Evolutionary conservation across 2,888 invertebrate genomes (phyloP).

Genomic region (Stratiomys singularior): DNA sequence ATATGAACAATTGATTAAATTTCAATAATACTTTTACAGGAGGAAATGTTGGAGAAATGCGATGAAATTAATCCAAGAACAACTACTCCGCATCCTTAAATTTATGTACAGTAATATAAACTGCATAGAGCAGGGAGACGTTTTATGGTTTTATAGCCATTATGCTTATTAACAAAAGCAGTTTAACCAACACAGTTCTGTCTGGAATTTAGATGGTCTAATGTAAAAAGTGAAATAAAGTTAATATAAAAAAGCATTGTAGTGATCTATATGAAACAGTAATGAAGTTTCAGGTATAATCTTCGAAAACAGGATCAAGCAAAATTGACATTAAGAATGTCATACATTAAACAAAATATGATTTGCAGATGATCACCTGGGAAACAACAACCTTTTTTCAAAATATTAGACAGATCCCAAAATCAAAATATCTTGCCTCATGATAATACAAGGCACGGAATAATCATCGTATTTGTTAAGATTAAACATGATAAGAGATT

Average conservation of each 20-base stretch:
- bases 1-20: not conserved
- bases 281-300: too few relatives aligned
- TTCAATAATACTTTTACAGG: slow-evolving; percentile 64
- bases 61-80: slow-evolving; percentile 70
- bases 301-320: too few relatives aligned
- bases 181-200: slow-evolving; percentile 1
- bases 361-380: too few relatives aligned
- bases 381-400: too few relatives aligned
- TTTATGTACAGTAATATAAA: not conserved
- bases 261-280: too few relatives aligned
- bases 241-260: slow-evolving; percentile 21
- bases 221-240: slow-evolving; percentile 28
- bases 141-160: slow-evolving; percentile 16
- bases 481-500: too few relatives aligned
- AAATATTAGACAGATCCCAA: too few relatives aligned
- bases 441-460: too few relatives aligned
- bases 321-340: too few relatives aligned
- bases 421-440: too few relatives aligned
- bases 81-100: slow-evolving; percentile 35
- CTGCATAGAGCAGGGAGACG: not conserved
- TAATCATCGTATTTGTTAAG: too few relatives aligned
- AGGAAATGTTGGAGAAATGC: slow-evolving; percentile 82
- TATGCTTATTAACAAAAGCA: slow-evolving; percentile 41
- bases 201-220: slow-evolving; percentile 26
- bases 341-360: too few relatives aligned